These are phyloP conservation scores for Nycteola revayana DNA, from an alignment of 2,888 invertebrate species.

Conservation along the genomic window DNA sequence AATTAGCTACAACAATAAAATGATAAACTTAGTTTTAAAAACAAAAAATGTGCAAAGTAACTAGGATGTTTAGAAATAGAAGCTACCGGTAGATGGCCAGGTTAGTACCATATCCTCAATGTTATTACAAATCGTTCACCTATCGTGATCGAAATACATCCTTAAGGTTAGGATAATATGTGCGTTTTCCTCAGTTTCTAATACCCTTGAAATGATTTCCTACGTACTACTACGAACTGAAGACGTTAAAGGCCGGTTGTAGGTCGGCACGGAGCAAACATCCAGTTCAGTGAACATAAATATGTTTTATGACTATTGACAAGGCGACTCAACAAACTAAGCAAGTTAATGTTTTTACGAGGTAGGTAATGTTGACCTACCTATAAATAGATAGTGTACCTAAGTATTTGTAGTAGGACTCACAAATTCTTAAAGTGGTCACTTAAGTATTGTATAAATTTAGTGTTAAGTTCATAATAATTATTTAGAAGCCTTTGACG, in stretches of 20 bases:
- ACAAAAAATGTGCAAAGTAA: neutral
- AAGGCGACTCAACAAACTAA: slow-evolving; percentile 20
- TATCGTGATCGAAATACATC: slow-evolving; percentile 33
- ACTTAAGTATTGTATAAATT: too few species aligned
- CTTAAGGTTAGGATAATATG: slow-evolving; percentile 46
- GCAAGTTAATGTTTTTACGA: slow-evolving; percentile 5
- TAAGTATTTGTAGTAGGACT: too few species aligned
- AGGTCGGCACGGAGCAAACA: slow-evolving; percentile 16
- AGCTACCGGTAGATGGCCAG: slow-evolving; percentile 18
- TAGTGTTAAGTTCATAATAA: too few species aligned
- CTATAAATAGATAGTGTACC: too few species aligned
- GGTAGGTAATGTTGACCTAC: slow-evolving; percentile 19
- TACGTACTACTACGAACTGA: slow-evolving; percentile 18
- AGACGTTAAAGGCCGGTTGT: slow-evolving; percentile 23
- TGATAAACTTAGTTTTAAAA: too few species aligned
- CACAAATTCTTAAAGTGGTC: too few species aligned
- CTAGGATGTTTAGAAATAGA: slow-evolving; percentile 40
- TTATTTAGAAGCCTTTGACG: too few species aligned
- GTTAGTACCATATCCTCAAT: slow-evolving; percentile 33
- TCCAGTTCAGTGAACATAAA: slow-evolving; percentile 15
- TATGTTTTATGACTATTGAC: slow-evolving; percentile 21
- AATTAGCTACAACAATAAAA: too few species aligned
- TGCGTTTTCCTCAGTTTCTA: slow-evolving; percentile 64
- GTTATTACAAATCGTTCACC: slow-evolving; percentile 27
- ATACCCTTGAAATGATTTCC: slow-evolving; percentile 48